Evolutionary conservation across 2,113 vertebrate genomes (phyloP), one percentile per base, ranked within the genome.

Genomic region (Hylia prasina): DNA sequence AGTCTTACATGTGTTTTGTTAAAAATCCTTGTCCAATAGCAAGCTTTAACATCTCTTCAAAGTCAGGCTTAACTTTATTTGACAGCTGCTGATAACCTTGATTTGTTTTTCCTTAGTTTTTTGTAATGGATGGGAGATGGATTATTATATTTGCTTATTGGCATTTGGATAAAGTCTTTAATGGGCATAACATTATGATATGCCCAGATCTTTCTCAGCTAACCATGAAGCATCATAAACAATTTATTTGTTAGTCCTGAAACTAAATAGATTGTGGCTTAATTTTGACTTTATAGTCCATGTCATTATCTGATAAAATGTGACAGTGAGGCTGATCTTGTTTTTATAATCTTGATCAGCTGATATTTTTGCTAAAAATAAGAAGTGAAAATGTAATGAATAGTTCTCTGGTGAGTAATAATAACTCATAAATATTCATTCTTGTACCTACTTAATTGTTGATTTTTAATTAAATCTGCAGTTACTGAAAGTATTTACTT

Each of bases 341-440:
- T 86, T 87, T 94, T 94, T 89, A 76, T 87, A 50, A 75, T 87
- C 86, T 93, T 69, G 82, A 92, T 95, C 92, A 94, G 54, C 56
- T 96, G 96, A 73, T 94, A 84, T 63, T 94, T 97, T 91, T 89
- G 63, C 87, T 89, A 83, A 92, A 95, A 95, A 83, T 81, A 88
- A 86, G 30, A 71, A 92, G 66, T 66, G 60, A 85, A 90, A 77
- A 40, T 71, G 22, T 50, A 75, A 48, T 60, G 73, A 94, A 69
- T 65, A 61, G 51, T 82, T 75, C 50, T 92, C 68, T 22, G 13
- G 56, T 72, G 80, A 93, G 76, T 89, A 94, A 77, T 80, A 92
- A 48, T 18, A 93, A 82, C 63, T 91, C 65, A 92, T 90, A 81
- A 89, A 90, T 96, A 95, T 80, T 91, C 14, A 37, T 86, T 73